phyloP scores from a whole-genome alignment of 2,113 vertebrate species.

The Monarcha castaneiventris region DNA sequence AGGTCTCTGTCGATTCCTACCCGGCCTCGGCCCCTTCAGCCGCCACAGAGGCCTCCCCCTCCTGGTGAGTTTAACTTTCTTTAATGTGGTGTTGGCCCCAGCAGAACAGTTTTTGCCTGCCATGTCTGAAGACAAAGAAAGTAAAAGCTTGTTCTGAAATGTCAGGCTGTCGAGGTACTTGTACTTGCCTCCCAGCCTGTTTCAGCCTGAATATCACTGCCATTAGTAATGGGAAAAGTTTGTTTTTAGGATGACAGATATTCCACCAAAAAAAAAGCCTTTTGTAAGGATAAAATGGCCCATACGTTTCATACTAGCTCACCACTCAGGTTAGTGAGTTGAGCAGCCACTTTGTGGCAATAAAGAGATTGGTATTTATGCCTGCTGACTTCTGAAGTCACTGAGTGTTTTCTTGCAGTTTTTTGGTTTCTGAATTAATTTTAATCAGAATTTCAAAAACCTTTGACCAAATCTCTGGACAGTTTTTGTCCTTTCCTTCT shows the following conservation, averaged over 20 bases:
- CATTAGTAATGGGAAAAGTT: neutral
- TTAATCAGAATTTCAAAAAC: neutral
- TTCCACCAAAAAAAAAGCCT: neutral
- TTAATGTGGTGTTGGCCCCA: neutral
- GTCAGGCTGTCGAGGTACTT: neutral
- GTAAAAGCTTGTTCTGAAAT: neutral
- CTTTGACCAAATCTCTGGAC: neutral
- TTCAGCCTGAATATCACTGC: neutral
- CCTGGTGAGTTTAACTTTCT: constrained; percentile 70
- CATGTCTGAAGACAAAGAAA: neutral
- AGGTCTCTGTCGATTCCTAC: constrained; percentile 78
- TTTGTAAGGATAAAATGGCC: neutral
- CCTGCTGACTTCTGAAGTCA: neutral
- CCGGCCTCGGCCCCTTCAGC: constrained; percentile 69
- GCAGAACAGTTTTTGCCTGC: neutral
- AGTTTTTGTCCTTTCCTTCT: neutral
- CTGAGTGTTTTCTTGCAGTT: neutral
- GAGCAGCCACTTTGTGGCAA: neutral
- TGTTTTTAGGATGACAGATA: neutral
- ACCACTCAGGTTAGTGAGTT: neutral
- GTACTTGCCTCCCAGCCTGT: neutral
- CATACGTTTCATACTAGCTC: neutral
- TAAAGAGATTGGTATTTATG: neutral
- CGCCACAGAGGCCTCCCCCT: constrained; percentile 77
- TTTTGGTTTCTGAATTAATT: neutral